phyloP scores from a whole-genome alignment of 2,888 invertebrate species.

The Lasioglossum zephyrum region DNA sequence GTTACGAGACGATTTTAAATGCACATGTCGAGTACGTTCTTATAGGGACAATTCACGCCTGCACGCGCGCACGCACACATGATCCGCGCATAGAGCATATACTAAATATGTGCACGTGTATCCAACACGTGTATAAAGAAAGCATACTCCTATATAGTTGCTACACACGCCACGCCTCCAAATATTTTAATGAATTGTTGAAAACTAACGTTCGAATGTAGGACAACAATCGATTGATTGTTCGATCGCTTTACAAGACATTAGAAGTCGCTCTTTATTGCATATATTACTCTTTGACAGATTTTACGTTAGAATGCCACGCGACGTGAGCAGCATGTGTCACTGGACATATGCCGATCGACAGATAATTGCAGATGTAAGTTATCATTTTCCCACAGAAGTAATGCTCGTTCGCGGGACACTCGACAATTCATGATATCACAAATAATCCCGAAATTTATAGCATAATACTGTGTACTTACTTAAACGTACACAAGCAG shows the following conservation, averaged over 20 bases:
- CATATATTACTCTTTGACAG: neutral
- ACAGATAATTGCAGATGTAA: constrained; percentile 49
- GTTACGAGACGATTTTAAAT: constrained; percentile 26
- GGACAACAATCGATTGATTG: neutral
- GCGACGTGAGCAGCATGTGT: constrained; percentile 38
- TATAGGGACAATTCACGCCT: constrained; percentile 34
- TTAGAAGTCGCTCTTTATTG: neutral
- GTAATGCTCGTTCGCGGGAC: constrained; percentile 67
- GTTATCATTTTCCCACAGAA: constrained; percentile 59
- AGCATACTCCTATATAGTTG: constrained; percentile 18
- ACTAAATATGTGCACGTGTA: constrained; percentile 32
- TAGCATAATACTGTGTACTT: constrained; percentile 42
- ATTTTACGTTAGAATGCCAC: constrained; percentile 18
- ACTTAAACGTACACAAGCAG: constrained; percentile 35
- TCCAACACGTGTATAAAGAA: constrained; percentile 30
- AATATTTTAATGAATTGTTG: constrained; percentile 9
- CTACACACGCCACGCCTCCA: constrained; percentile 49
- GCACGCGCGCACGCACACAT: constrained; percentile 26
- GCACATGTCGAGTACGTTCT: constrained; percentile 24
- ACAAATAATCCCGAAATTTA: neutral
- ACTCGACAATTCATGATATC: constrained; percentile 5
- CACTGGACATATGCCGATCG: constrained; percentile 15
- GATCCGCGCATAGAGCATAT: constrained; percentile 20
- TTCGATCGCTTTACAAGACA: neutral
- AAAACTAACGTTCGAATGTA: neutral